Evolutionary conservation across 2,888 invertebrate species (phyloP).

Genomic region (Macroteleia sp.): DNA sequence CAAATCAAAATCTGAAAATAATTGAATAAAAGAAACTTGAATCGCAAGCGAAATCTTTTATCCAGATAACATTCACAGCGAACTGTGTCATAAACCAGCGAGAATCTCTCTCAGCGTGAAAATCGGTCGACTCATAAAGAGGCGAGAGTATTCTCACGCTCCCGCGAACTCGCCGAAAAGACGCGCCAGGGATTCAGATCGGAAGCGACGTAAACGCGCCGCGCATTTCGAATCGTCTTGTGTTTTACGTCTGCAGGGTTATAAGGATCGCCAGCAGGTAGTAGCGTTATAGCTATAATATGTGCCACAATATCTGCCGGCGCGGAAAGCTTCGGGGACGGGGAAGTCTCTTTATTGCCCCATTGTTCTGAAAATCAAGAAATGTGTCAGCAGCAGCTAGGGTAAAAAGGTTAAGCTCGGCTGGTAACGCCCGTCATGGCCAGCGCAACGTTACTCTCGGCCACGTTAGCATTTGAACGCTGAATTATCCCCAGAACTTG

Average conservation of each 20-base stretch:
- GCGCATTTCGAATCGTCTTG: conserved; percentile 51
- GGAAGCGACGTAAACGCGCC: conserved; percentile 43
- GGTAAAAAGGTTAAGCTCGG: conserved; percentile 78
- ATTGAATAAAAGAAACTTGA: not conserved
- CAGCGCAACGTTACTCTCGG: conserved; percentile 75
- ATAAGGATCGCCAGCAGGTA: conserved; percentile 46
- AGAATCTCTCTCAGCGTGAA: not conserved
- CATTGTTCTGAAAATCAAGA: conserved; percentile 83
- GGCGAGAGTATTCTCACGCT: conserved; percentile 36
- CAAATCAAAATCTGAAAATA: too few relatives aligned
- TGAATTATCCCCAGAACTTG: conserved; percentile 74
- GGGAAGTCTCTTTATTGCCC: conserved; percentile 74
- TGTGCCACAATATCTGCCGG: conserved; percentile 48
- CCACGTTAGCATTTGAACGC: conserved; percentile 75
- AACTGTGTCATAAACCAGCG: conserved; percentile 5
- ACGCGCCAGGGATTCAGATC: conserved; percentile 28
- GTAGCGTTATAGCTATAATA: conserved; percentile 46
- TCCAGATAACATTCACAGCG: conserved; percentile 7
- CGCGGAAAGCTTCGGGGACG: conserved; percentile 32
- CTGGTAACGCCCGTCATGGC: conserved; percentile 66
- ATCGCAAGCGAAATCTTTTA: not conserved
- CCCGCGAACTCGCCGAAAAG: conserved; percentile 28
- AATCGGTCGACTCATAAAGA: conserved; percentile 35
- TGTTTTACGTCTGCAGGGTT: conserved; percentile 31
- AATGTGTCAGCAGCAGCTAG: conserved; percentile 82